Base-by-base conservation (phyloP, 2,113 vertebrate species). In the Limanda limanda region DNA sequence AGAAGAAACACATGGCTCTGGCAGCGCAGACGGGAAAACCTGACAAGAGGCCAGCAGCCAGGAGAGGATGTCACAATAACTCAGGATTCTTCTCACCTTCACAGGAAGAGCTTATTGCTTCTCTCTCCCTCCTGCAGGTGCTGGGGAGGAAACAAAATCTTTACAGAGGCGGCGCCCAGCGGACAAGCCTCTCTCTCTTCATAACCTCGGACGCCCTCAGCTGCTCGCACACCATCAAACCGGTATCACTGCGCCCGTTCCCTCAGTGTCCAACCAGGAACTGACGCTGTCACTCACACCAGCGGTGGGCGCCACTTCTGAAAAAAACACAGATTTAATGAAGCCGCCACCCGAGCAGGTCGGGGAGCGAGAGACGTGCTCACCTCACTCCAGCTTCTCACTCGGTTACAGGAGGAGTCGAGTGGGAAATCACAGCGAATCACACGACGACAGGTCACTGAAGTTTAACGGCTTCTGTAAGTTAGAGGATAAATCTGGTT, bases 261-360 rank as follows among this genome's bases (percentile, higher is more conserved):
- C 74, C 54, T 60, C 37, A 7, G 0, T 78, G 69, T 69, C 81
- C 54, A 0, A 9, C 11, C 60, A 7, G 78, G 68, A 75, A 27
- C 68, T 62, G 73, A 72, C 21, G 55, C 79, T 62, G 81, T 82
- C 83, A 59, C 27, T 88, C 68, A 78, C 24, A 52, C 62, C 12
- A 4, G 40, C 58, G 27, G 45, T 12, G 54, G 51, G 62, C 0
- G 18, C 12, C 69, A 1, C 40, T 25, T 23, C n/a, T 18, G 56
- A 58, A 51, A 72, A 72, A 55, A 2, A 5, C 58, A 31, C 14
- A 0, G 20, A 52, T 25, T 64, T 79, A 72, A 84, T 80, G 56
- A 80, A 78, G 68, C 52, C 9, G 57, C 37, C 0, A 9, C 37
- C 37, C 37, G 10, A 37, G 18, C 54, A 9, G n/a, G 42, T 27